Base-by-base conservation (phyloP, 2,888 invertebrate genomes). In the Rosalia funebris region DNA sequence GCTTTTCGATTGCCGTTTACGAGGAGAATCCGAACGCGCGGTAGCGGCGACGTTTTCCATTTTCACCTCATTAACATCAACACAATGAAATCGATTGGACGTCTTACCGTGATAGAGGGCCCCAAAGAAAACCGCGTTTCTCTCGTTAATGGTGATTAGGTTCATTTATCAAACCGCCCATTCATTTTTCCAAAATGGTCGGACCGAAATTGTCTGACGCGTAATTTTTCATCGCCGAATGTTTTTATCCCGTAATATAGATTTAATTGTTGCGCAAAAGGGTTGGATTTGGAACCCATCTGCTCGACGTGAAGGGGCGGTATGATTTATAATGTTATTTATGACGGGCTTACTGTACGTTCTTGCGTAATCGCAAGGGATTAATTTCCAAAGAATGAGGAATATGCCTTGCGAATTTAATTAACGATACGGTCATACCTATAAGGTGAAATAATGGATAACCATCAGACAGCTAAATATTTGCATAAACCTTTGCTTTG, bases 1-100 rank as follows among this genome's bases (percentile, higher is more conserved):
- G n/a, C n/a, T n/a, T n/a, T n/a, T n/a, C n/a, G n/a, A n/a, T n/a
- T n/a, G n/a, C n/a, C n/a, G n/a, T n/a, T n/a, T n/a, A n/a, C n/a
- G n/a, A n/a, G n/a, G n/a, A n/a, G n/a, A n/a, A n/a, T n/a, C n/a
- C n/a, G n/a, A n/a, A n/a, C n/a, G n/a, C 25, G 25, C 3, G 25
- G 25, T 5, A 3, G 25, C 25, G 4, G 25, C 25, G 4, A 25
- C 7, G 3, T 44, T 19, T 25, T 25, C 44, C 25, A 4, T 44
- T 44, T 44, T 20, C 17, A n/a, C 17, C n/a, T 20, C 42, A 44
- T 44, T 44, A 44, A 44, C 20, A 41, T 41, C 17, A 44, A 25
- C 44, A 44, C 25, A 11, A 25, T 14, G n/a, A 12, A 17, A 19
- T n/a, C 3, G 20, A 44, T 44, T 10, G 20, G 17, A 44, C 14